A percentile compares a stretch with the other conserved stretches of the same genome.
These are phyloP conservation scores for Crotalus horridus DNA, from an alignment of 2,113 vertebrate species.

Conservation along the genomic window DNA sequence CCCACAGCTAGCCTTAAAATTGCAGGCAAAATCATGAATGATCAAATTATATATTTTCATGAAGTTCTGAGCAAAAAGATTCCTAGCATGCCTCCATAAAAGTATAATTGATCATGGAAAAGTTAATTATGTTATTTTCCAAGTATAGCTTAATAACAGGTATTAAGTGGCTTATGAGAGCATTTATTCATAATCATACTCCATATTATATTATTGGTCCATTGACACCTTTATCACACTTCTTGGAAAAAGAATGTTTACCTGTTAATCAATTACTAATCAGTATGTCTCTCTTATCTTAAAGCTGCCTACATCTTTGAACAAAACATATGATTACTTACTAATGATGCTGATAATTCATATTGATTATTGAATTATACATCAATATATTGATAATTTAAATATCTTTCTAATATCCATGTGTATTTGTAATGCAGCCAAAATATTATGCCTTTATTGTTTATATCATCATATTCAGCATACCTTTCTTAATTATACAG, in stretches of 20 bases:
- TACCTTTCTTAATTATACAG: background rate
- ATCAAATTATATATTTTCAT: background rate
- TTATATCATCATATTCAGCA: background rate
- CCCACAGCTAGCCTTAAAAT: background rate
- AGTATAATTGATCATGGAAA: background rate
- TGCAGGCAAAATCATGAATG: background rate
- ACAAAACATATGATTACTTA: background rate
- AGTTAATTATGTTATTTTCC: background rate
- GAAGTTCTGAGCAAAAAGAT: background rate
- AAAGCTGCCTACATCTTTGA: background rate
- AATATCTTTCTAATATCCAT: background rate
- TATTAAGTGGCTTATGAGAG: background rate
- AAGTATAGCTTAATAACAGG: background rate
- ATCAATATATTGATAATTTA: background rate
- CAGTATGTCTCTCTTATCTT: background rate
- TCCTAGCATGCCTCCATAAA: background rate
- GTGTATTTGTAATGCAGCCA: background rate
- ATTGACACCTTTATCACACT: background rate
- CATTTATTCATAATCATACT: background rate
- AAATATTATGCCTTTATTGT: background rate
- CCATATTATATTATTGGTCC: background rate
- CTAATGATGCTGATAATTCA: background rate
- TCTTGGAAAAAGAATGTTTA: background rate
- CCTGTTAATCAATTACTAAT: background rate
- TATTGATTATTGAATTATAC: background rate